Evolutionary conservation across 2,113 vertebrate species (phyloP).

Genomic region (Epinephelus fuscoguttatus): DNA sequence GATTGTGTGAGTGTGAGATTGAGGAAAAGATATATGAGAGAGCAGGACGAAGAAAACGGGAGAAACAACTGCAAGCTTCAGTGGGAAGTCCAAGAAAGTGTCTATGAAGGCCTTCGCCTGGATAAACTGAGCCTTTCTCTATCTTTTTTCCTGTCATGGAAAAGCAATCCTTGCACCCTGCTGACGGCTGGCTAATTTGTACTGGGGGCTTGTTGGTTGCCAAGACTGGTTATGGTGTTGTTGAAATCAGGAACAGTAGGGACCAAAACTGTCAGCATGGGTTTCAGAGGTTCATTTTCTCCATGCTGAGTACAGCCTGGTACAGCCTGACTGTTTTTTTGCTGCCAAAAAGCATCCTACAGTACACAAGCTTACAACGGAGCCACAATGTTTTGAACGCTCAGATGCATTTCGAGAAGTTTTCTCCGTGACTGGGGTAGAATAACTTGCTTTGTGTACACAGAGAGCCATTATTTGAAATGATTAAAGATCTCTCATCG

Average conservation of each 20-base stretch:
- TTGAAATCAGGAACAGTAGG: slow-evolving; percentile 79
- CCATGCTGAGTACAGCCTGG: slow-evolving; percentile 82
- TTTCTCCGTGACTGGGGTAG: background rate
- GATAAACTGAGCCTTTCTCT: slow-evolving; percentile 51
- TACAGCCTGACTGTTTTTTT: slow-evolving; percentile 47
- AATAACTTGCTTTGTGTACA: slow-evolving; percentile 27
- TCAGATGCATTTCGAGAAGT: slow-evolving; percentile 26
- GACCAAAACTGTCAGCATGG: slow-evolving; percentile 80
- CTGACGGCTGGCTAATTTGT: slow-evolving; percentile 77
- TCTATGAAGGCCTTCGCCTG: slow-evolving; percentile 43
- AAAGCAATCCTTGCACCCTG: slow-evolving; percentile 66
- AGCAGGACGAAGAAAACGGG: slow-evolving; percentile 12
- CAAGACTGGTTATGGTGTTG: slow-evolving; percentile 76
- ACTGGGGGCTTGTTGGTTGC: slow-evolving; percentile 74
- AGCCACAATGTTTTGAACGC: slow-evolving; percentile 23
- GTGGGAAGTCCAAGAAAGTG: slow-evolving; percentile 43
- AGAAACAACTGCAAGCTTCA: slow-evolving; percentile 47
- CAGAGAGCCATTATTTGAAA: slow-evolving; percentile 29
- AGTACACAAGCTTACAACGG: slow-evolving; percentile 40
- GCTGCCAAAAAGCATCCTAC: slow-evolving; percentile 57
- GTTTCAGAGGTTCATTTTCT: slow-evolving; percentile 81
- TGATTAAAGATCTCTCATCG: slow-evolving; percentile 31
- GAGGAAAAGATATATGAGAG: slow-evolving; percentile 47
- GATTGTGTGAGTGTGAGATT: slow-evolving; percentile 48
- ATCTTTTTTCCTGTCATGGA: slow-evolving; percentile 62